Conservation (phyloP, 2,888 invertebrate species). For the Lithophane ornitopus region DNA sequence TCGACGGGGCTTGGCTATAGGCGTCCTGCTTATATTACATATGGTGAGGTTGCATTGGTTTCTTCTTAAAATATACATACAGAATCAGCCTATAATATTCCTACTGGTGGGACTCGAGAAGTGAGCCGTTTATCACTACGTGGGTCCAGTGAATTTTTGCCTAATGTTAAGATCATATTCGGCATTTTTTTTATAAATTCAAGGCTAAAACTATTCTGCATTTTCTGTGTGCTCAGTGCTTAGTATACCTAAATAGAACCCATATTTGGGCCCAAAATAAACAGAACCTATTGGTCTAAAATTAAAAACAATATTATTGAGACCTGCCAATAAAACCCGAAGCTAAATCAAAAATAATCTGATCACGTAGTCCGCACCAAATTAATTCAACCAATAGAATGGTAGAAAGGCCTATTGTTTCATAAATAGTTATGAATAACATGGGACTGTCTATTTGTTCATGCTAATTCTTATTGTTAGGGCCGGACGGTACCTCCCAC, state of each 20-base stretch:
- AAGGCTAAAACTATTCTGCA: background rate
- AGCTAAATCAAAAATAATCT: constrained; percentile 45
- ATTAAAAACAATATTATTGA: background rate
- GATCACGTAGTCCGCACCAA: constrained; percentile 62
- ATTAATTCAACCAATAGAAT: constrained; percentile 65
- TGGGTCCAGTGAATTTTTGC: no score
- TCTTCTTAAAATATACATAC: background rate
- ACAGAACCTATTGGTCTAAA: constrained; percentile 19
- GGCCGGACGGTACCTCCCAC: constrained; percentile 45
- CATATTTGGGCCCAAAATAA: background rate
- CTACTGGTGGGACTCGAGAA: background rate
- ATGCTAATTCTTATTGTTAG: constrained; percentile 54
- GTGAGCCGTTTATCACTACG: no score
- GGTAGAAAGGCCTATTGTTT: constrained; percentile 48
- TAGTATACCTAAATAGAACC: no score
- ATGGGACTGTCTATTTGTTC: constrained; percentile 34
- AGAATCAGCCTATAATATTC: background rate
- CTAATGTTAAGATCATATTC: no score
- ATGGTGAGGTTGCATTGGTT: constrained; percentile 78
- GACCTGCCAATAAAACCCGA: constrained; percentile 43
- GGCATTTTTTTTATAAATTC: background rate
- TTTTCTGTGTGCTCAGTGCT: constrained; percentile 3
- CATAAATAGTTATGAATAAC: constrained; percentile 42
- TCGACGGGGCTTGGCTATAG: constrained; percentile 81
- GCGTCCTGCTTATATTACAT: constrained; percentile 86